These are phyloP conservation scores for Camponotus pennsylvanicus DNA, from an alignment of 1,140 invertebrate species.

Conservation along the genomic window DNA sequence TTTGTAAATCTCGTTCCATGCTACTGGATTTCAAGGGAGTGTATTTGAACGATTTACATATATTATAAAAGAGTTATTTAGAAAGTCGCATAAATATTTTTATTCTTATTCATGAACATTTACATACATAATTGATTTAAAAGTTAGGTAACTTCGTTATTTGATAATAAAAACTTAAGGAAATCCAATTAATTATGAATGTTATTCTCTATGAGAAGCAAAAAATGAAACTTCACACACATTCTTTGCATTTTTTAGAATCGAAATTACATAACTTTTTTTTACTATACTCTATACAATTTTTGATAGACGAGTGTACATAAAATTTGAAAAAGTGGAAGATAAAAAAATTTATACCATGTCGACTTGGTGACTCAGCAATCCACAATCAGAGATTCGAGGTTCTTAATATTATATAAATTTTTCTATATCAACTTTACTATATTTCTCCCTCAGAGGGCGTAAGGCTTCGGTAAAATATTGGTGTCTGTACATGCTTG, in stretches of 20 bases:
- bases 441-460: conserved; percentile 27
- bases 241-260: neutral
- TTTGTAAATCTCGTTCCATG: neutral
- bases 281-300: neutral
- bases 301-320: neutral
- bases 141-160: neutral
- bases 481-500: conserved; percentile 78
- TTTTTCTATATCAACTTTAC: conserved; percentile 47
- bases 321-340: neutral
- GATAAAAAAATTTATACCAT: neutral
- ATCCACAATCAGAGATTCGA: conserved; percentile 42
- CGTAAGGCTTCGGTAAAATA: conserved; percentile 58
- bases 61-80: neutral
- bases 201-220: neutral
- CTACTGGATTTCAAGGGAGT: neutral
- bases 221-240: neutral
- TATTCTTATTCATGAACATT: neutral
- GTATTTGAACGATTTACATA: neutral
- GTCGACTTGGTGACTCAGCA: neutral
- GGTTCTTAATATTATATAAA: conserved; percentile 45
- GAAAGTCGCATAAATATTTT: neutral
- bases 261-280: neutral
- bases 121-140: neutral
- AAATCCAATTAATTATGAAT: neutral
- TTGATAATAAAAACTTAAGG: neutral